Evolutionary conservation across 2,888 invertebrate species (phyloP).

Genomic region (Thumatha senex): DNA sequence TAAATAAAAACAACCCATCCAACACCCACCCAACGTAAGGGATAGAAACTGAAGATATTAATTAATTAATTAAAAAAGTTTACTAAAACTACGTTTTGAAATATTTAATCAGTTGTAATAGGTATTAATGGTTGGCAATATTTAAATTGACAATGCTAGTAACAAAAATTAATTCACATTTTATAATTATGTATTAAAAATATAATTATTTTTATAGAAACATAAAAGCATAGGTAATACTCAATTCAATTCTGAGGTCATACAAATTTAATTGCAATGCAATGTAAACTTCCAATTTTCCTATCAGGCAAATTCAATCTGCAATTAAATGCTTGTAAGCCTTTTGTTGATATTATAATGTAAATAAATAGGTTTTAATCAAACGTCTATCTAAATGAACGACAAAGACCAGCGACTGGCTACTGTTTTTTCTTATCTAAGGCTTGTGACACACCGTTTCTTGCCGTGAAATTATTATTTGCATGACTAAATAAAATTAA

Average conservation of each 20-base stretch:
- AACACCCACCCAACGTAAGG: too few relatives aligned
- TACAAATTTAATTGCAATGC: constrained; percentile 13
- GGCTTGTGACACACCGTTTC: neutral
- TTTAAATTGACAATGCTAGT: neutral
- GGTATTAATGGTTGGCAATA: too few relatives aligned
- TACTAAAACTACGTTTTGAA: neutral
- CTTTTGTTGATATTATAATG: constrained; percentile 30
- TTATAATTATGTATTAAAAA: neutral
- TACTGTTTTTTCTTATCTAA: constrained; percentile 50
- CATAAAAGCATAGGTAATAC: neutral
- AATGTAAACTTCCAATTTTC: constrained; percentile 20
- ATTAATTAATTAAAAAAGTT: too few relatives aligned
- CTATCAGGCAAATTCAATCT: constrained; percentile 15
- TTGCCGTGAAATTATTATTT: neutral
- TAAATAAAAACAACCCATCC: too few relatives aligned
- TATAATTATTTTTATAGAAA: constrained; percentile 1
- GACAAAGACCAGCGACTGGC: constrained; percentile 44
- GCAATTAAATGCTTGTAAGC: constrained; percentile 25
- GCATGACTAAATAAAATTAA: neutral
- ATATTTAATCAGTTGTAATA: too few relatives aligned
- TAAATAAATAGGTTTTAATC: constrained; percentile 53
- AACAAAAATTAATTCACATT: neutral
- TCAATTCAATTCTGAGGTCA: neutral
- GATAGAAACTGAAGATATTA: too few relatives aligned
- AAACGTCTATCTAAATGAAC: constrained; percentile 55